phyloP scores from a whole-genome alignment of 1,140 invertebrate genomes.

The Thaumetopoea pityocampa region DNA sequence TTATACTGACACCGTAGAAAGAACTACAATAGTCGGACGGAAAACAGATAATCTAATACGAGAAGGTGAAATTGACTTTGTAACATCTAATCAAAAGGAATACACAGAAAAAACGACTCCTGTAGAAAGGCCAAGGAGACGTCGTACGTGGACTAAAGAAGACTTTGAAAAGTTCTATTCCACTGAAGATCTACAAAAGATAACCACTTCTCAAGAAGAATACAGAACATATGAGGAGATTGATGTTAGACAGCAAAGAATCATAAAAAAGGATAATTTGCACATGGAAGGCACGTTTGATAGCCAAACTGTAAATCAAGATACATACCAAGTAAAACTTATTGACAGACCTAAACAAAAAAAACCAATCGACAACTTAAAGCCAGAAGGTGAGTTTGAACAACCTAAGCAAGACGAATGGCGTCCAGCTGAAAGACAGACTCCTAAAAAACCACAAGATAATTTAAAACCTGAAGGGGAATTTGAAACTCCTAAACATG shows the following conservation, averaged over 20 bases:
- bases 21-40: conserved; percentile 76
- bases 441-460: conserved; percentile 69
- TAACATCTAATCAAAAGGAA: conserved; percentile 78
- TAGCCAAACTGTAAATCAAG: conserved; percentile 61
- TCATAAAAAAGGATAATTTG: conserved; percentile 75
- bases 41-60: conserved; percentile 80
- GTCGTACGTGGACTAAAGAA: conserved; percentile 82
- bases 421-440: conserved; percentile 68
- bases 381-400: conserved; percentile 78
- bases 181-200: conserved; percentile 72
- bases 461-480: conserved; percentile 78
- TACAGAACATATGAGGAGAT: conserved; percentile 72
- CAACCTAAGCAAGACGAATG: conserved; percentile 67
- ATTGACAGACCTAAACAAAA: conserved; percentile 66
- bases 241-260: conserved; percentile 63
- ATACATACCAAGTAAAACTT: conserved; percentile 34
- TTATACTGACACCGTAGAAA: conserved; percentile 76
- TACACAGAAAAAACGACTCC: conserved; percentile 76
- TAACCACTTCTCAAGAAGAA: conserved; percentile 77
- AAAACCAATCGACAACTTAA: conserved; percentile 70
- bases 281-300: conserved; percentile 15
- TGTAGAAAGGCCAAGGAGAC: conserved; percentile 75
- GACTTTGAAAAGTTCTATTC: conserved; percentile 81
- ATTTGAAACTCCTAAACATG: conserved; percentile 62
- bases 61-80: conserved; percentile 80